These are phyloP conservation scores for Ondatra zibethicus DNA, from an alignment of 2,113 vertebrate species.

Conservation along the genomic window DNA sequence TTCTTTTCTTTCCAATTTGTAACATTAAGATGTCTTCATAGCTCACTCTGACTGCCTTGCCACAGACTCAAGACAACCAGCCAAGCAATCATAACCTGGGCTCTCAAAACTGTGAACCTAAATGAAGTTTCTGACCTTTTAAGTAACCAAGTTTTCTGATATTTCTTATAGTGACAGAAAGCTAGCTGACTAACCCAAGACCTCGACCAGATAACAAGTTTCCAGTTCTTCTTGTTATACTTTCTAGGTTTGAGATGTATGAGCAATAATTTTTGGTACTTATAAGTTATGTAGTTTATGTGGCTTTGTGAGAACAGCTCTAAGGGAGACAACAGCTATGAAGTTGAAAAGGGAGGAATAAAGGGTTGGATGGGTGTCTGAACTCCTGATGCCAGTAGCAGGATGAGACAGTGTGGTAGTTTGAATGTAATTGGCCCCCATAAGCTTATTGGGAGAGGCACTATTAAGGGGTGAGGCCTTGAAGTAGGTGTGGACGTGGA, in stretches of 20 bases:
- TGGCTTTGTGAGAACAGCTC: neutral
- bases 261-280: neutral
- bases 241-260: neutral
- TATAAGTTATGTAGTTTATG: neutral
- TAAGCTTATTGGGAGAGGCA: neutral
- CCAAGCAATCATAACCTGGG: neutral
- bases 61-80: neutral
- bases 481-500: neutral
- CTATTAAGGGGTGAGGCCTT: neutral
- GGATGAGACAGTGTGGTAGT: neutral
- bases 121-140: neutral
- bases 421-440: neutral
- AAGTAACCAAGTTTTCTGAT: neutral
- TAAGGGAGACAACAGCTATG: neutral
- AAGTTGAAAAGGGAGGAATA: neutral
- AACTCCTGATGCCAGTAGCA: neutral
- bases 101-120: neutral
- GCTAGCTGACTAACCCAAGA: too few species aligned
- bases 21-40: neutral
- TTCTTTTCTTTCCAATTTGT: neutral
- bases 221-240: neutral
- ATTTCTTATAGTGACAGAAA: neutral
- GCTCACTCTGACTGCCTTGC: neutral
- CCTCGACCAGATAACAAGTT: too few species aligned
- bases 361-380: neutral